These are phyloP conservation scores for Drosophila funebris DNA, from an alignment of 1,140 invertebrate species.

Conservation along the genomic window DNA sequence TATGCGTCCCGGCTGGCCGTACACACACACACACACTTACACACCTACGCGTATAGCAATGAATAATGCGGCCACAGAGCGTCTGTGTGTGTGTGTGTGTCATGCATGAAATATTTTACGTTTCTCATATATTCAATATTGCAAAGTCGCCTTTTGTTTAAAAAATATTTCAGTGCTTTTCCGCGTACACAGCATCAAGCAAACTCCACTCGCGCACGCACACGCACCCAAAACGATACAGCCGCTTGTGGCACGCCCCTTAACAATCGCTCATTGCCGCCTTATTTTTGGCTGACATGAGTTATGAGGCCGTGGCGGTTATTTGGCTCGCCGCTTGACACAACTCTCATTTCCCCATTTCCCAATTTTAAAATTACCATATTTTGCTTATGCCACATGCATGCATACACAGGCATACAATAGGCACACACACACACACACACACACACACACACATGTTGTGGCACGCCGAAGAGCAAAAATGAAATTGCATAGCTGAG, in stretches of 20 bases:
- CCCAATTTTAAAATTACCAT: conserved; percentile 67
- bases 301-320: conserved; percentile 59
- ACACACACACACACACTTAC: conserved; percentile 19
- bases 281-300: conserved; percentile 46
- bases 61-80: conserved; percentile 49
- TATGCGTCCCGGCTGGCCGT: conserved; percentile 66
- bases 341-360: conserved; percentile 14
- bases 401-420: conserved; percentile 7
- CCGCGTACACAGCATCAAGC: conserved; percentile 17
- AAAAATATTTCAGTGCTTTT: conserved; percentile 45
- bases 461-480: neutral
- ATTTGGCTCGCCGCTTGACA: conserved; percentile 37
- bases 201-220: neutral
- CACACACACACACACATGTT: conserved; percentile 10
- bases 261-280: conserved; percentile 63
- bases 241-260: conserved; percentile 8
- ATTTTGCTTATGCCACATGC: conserved; percentile 44
- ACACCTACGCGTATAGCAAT: conserved; percentile 25
- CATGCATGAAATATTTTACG: conserved; percentile 62
- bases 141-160: conserved; percentile 43
- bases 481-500: conserved; percentile 40
- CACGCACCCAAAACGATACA: neutral
- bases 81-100: conserved; percentile 21
- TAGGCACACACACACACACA: conserved; percentile 14
- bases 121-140: conserved; percentile 80